Evolutionary conservation across 1,140 invertebrate species (phyloP).

Genomic region (Campoletis sonorensis): DNA sequence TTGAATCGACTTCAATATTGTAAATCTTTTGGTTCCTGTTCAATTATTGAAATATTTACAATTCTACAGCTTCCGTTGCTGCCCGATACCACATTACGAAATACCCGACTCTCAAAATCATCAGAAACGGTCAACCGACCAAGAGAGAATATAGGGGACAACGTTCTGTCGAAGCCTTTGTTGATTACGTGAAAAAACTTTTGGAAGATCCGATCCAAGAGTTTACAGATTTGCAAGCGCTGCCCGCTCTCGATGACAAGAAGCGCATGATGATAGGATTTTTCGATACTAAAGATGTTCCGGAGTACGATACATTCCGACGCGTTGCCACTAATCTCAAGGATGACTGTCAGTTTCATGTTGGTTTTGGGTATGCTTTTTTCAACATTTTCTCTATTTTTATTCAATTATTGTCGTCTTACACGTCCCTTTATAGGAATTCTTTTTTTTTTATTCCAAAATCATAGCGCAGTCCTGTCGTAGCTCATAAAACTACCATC

Average conservation of each 20-base stretch:
- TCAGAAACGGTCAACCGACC: conserved; percentile 93
- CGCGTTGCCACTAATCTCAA: conserved; percentile 92
- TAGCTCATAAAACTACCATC: no score
- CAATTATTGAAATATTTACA: no score
- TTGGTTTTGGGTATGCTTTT: conserved; percentile 91
- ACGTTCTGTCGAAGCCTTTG: conserved; percentile 89
- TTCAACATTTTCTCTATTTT: not conserved
- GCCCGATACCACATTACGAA: conserved; percentile 97
- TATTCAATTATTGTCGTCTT: not conserved
- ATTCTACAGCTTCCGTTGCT: conserved; percentile 83
- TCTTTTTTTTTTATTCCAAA: no score
- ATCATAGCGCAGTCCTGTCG: no score
- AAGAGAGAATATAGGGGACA: conserved; percentile 97
- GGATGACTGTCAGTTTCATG: conserved; percentile 97
- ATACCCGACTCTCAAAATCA: conserved; percentile 98
- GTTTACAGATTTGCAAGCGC: conserved; percentile 85
- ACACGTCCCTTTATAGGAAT: not conserved
- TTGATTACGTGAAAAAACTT: conserved; percentile 92
- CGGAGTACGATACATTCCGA: conserved; percentile 88
- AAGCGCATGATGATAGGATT: conserved; percentile 96
- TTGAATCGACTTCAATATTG: no score
- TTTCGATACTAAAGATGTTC: conserved; percentile 89
- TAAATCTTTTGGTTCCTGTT: no score
- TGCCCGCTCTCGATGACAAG: conserved; percentile 89
- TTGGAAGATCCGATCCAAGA: conserved; percentile 92